Percentiles rank a stretch among this genome's conserved stretches.
Evolutionary conservation across 1,140 invertebrate genomes (phyloP).

Genomic region (Drosophila sechellia): DNA sequence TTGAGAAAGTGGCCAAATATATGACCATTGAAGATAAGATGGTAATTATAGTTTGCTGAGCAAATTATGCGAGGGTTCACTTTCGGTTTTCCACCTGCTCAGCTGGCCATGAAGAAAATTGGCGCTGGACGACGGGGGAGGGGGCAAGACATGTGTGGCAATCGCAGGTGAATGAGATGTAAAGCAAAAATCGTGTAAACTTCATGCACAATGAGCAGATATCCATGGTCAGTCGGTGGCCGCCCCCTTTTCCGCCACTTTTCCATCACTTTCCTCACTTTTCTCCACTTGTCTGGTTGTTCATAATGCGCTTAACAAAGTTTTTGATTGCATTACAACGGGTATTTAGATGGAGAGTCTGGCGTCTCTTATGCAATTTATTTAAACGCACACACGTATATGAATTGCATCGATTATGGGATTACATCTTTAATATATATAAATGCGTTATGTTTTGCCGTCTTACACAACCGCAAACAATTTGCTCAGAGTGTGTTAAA

Average conservation of each 20-base stretch:
- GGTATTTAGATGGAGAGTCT: slow-evolving; percentile 40
- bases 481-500: slow-evolving; percentile 45
- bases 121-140: not conserved
- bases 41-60: slow-evolving; percentile 34
- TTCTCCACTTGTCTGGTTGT: slow-evolving; percentile 13
- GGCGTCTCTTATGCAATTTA: slow-evolving; percentile 66
- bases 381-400: slow-evolving; percentile 51
- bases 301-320: slow-evolving; percentile 75
- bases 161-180: slow-evolving; percentile 49
- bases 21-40: slow-evolving; percentile 38
- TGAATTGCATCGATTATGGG: slow-evolving; percentile 74
- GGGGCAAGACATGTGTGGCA: slow-evolving; percentile 26
- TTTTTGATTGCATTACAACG: slow-evolving; percentile 72
- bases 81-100: slow-evolving; percentile 40
- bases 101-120: slow-evolving; percentile 17
- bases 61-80: slow-evolving; percentile 42
- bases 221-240: slow-evolving; percentile 54
- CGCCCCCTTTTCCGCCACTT: not conserved
- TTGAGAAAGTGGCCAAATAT: slow-evolving; percentile 55
- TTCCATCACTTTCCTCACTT: slow-evolving; percentile 16
- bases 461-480: slow-evolving; percentile 41
- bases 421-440: slow-evolving; percentile 30
- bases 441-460: slow-evolving; percentile 13
- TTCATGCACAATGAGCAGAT: slow-evolving; percentile 75
- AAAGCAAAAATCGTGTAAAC: slow-evolving; percentile 64